A percentile compares a stretch with the other conserved stretches of the same genome.
Conservation (phyloP, 2,797 vertebrate species). For the Vultur gryphus region DNA sequence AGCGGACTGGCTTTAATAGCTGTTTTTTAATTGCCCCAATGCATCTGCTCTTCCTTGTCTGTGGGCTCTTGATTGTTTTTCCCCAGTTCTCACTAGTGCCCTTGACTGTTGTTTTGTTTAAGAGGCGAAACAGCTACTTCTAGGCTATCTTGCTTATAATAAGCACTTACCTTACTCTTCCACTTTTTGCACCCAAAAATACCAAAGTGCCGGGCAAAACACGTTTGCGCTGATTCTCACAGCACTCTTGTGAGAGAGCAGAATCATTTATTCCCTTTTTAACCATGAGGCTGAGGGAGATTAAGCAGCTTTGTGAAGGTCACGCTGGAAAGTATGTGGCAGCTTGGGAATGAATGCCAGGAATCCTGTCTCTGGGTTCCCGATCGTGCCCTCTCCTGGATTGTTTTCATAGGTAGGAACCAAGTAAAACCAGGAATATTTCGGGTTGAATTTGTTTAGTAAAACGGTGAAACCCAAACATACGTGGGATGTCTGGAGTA, state of each 20-base stretch:
- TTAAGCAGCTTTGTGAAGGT: background rate
- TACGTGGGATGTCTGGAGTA: background rate
- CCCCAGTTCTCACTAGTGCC: background rate
- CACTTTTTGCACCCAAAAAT: background rate
- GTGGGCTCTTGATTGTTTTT: background rate
- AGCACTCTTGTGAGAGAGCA: background rate
- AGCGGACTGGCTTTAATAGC: background rate
- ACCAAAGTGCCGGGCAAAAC: background rate
- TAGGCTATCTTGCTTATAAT: background rate
- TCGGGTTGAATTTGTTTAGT: background rate
- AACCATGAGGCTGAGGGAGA: background rate
- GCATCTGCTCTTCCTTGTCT: background rate
- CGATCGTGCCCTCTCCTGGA: accelerated
- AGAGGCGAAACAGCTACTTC: background rate
- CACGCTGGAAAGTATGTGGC: background rate
- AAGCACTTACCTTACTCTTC: background rate
- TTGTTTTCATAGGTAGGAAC: background rate
- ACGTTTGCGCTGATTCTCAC: background rate
- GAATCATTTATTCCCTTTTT: background rate
- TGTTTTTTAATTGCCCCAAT: background rate
- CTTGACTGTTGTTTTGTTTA: background rate
- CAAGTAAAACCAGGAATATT: background rate
- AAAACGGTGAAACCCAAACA: background rate
- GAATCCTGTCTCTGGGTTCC: background rate
- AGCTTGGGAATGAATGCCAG: background rate